Conservation (phyloP, 2,888 invertebrate genomes). For the Oligia strigilis region DNA sequence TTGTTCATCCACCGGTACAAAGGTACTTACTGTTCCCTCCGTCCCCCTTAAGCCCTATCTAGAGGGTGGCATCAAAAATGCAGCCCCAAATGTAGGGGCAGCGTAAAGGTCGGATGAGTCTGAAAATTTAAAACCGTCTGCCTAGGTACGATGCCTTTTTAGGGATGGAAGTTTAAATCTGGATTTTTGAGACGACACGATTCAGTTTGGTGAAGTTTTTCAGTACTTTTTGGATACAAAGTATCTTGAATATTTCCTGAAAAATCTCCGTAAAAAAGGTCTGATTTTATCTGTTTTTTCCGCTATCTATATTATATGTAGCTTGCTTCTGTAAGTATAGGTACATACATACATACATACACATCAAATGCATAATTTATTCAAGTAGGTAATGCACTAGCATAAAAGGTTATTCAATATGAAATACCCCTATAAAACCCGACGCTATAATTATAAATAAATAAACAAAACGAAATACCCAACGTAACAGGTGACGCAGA, state of each 20-base stretch:
- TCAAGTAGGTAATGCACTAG: neutral
- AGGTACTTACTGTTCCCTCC: conserved; percentile 5
- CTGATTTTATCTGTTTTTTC: too few relatives aligned
- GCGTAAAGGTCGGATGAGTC: conserved; percentile 28
- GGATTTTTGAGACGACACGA: neutral
- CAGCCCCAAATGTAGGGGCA: conserved; percentile 35
- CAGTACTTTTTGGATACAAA: neutral
- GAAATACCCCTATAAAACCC: conserved; percentile 21
- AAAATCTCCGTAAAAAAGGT: neutral
- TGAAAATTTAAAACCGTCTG: conserved; percentile 43
- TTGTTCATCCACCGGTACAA: conserved; percentile 28
- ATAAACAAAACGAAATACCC: conserved; percentile 35
- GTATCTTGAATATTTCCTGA: too few relatives aligned
- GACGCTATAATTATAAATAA: conserved; percentile 24
- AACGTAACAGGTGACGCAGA: conserved; percentile 55
- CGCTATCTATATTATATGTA: neutral
- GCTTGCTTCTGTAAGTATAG: neutral
- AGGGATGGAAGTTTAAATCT: neutral
- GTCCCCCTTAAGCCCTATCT: conserved; percentile 27
- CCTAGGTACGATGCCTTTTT: conserved; percentile 22
- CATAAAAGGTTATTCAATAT: conserved; percentile 30
- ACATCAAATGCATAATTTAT: neutral
- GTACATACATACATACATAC: too few relatives aligned
- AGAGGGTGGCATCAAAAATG: conserved; percentile 56
- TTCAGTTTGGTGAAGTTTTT: neutral